Conservation (phyloP, 2,113 vertebrate species). For the Mobula hypostoma region DNA sequence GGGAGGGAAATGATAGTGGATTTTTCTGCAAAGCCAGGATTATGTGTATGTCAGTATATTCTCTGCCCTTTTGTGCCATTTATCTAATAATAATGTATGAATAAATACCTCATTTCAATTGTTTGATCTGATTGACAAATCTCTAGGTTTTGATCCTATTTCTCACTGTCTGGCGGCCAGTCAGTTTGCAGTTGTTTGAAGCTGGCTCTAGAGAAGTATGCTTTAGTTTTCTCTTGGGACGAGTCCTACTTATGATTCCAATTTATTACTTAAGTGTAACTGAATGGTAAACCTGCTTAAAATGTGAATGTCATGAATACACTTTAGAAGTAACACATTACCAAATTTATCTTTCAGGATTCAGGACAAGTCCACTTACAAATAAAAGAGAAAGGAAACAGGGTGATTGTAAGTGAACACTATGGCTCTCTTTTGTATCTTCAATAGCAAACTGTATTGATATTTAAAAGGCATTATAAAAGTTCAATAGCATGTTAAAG, state of each 20-base stretch:
- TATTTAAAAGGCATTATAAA: background rate
- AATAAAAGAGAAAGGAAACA: background rate
- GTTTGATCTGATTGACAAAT: background rate
- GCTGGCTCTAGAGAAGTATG: too few relatives aligned
- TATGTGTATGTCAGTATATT: background rate
- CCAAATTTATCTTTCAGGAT: conserved; percentile 16
- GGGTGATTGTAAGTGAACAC: conserved; percentile 6
- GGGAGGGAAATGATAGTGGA: background rate
- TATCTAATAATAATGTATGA: background rate
- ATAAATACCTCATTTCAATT: background rate
- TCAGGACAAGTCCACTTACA: background rate
- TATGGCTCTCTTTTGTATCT: background rate
- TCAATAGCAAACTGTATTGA: background rate
- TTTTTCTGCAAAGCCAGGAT: background rate
- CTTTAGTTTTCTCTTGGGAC: background rate
- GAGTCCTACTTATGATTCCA: background rate
- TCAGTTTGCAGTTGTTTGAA: background rate
- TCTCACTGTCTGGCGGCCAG: background rate
- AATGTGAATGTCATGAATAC: background rate
- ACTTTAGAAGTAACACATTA: background rate
- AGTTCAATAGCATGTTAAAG: too few relatives aligned
- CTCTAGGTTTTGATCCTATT: background rate
- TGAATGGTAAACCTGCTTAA: background rate
- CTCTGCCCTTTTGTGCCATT: background rate
- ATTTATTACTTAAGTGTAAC: background rate